These are phyloP conservation scores for Lutraria lutraria DNA, from an alignment of 2,888 invertebrate species.

Conservation along the genomic window DNA sequence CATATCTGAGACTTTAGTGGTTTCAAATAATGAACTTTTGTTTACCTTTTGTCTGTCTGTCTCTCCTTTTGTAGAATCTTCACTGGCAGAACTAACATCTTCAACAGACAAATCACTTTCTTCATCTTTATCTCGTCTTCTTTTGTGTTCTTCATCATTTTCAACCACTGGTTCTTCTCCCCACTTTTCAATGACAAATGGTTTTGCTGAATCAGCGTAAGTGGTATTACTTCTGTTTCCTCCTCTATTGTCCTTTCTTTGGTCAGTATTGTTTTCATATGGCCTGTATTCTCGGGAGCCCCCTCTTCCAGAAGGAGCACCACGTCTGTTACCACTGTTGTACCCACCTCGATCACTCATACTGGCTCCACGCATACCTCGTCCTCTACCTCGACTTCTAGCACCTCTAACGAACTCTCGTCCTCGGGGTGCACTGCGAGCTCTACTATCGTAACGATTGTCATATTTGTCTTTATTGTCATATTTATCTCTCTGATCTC, in stretches of 20 bases:
- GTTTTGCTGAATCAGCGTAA: constrained; percentile 66
- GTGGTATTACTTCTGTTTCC: constrained; percentile 37
- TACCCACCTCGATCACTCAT: constrained; percentile 67
- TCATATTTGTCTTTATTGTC: constrained; percentile 58
- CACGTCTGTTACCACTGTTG: constrained; percentile 36
- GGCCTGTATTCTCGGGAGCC: constrained; percentile 56
- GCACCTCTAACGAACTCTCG: constrained; percentile 84
- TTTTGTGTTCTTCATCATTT: constrained; percentile 71
- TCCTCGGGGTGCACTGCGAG: constrained; percentile 75
- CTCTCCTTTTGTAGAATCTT: constrained; percentile 75
- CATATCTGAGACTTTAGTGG: too few species aligned
- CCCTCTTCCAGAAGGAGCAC: constrained; percentile 62
- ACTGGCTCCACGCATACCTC: constrained; percentile 78
- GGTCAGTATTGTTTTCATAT: constrained; percentile 57
- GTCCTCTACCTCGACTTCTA: constrained; percentile 76
- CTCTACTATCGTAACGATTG: constrained; percentile 63
- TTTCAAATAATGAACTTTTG: neutral
- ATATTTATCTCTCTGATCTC: constrained; percentile 63
- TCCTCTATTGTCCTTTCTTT: constrained; percentile 29
- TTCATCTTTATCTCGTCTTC: constrained; percentile 77
- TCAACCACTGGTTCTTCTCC: constrained; percentile 64
- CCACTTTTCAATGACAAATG: constrained; percentile 66
- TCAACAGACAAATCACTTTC: constrained; percentile 82
- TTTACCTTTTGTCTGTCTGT: constrained; percentile 33
- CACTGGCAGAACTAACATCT: constrained; percentile 83